phyloP scores from a whole-genome alignment of 1,140 invertebrate genomes.

The Psilanteris sp. region DNA sequence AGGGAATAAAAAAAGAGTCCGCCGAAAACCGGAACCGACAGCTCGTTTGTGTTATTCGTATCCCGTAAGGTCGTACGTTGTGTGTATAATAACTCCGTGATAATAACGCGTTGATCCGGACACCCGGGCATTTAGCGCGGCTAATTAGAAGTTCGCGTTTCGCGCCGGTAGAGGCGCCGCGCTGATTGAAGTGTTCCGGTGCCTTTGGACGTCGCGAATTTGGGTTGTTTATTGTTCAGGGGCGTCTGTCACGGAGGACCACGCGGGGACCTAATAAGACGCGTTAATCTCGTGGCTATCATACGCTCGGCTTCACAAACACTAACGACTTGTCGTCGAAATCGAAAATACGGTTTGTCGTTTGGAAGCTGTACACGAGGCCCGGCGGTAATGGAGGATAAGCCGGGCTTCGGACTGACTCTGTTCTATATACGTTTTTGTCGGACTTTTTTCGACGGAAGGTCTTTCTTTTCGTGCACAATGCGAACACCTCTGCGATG shows the following conservation, averaged over 20 bases:
- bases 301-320: slow-evolving; percentile 65
- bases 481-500: slow-evolving; percentile 11
- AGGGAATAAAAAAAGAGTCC: too few species aligned
- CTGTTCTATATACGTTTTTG: slow-evolving; percentile 35
- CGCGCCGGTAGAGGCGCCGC: too few species aligned
- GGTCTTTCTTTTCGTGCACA: slow-evolving; percentile 11
- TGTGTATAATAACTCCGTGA: too few species aligned
- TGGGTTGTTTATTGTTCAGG: slow-evolving; percentile 67
- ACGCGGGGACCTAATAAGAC: slow-evolving; percentile 60
- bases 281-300: slow-evolving; percentile 70
- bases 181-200: too few species aligned
- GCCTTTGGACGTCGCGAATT: slow-evolving; percentile 65
- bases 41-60: too few species aligned
- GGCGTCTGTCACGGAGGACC: slow-evolving; percentile 30
- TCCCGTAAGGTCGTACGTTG: too few species aligned
- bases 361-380: slow-evolving; percentile 17
- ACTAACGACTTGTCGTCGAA: slow-evolving; percentile 60
- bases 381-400: slow-evolving; percentile 72
- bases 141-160: too few species aligned
- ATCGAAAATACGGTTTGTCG: slow-evolving; percentile 67
- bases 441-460: slow-evolving; percentile 9
- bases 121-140: too few species aligned
- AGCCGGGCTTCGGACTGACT: slow-evolving; percentile 67
- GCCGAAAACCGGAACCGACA: too few species aligned
- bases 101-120: too few species aligned